Evolutionary conservation across 2,113 vertebrate species (phyloP).

Genomic region (Macquaria australasica): DNA sequence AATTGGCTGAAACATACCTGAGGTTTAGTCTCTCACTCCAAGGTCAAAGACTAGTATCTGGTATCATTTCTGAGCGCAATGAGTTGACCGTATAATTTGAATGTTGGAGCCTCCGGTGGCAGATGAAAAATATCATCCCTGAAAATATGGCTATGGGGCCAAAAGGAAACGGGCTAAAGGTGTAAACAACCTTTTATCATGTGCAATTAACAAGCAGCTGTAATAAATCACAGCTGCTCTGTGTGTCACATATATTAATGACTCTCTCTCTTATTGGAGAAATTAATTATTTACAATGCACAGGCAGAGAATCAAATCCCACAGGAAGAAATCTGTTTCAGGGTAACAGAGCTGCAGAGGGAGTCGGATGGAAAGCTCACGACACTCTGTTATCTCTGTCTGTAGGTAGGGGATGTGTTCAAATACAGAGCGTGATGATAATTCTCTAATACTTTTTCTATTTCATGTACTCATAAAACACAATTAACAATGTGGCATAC

Average conservation of each 20-base stretch:
- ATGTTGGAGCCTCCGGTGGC: conserved; percentile 16
- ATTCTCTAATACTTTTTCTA: conserved; percentile 9
- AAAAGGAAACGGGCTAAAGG: conserved; percentile 31
- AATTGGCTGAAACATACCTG: conserved; percentile 24
- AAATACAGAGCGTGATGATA: conserved; percentile 1
- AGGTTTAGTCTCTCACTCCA: conserved; percentile 28
- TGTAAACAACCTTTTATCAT: conserved; percentile 71
- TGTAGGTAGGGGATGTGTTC: conserved; percentile 11
- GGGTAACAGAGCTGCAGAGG: conserved; percentile 1
- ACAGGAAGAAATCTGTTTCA: conserved; percentile 16
- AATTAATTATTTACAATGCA: conserved; percentile 61
- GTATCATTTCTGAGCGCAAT: neutral
- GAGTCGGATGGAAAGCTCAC: conserved; percentile 1
- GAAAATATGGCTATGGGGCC: conserved; percentile 42
- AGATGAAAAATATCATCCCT: conserved; percentile 60
- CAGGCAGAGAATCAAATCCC: conserved; percentile 30
- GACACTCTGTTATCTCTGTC: conserved; percentile 18
- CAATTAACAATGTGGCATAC: conserved; percentile 5
- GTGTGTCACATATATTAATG: conserved; percentile 70
- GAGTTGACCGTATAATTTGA: conserved; percentile 16
- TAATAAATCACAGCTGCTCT: conserved; percentile 65
- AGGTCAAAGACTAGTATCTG: conserved; percentile 18
- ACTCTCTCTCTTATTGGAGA: conserved; percentile 46
- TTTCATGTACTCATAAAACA: conserved; percentile 21
- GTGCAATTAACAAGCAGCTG: conserved; percentile 58